Evolutionary conservation across 2,797 vertebrate genomes (phyloP).

Genomic region (Amphiprion clarkii): DNA sequence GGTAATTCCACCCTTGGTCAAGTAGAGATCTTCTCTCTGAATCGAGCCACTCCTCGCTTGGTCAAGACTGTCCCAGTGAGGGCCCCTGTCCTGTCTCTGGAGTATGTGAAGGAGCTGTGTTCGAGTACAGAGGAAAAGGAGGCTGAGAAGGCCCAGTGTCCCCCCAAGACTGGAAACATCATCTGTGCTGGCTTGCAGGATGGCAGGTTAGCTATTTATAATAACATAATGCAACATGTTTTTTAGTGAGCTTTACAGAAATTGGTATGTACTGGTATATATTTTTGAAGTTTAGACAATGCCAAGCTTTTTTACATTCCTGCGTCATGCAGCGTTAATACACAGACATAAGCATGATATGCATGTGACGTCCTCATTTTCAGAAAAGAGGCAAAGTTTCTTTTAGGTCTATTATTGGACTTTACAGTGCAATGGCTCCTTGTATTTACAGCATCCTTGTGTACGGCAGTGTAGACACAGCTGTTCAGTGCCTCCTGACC

Average conservation of each 20-base stretch:
- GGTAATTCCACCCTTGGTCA: slow-evolving; percentile 83
- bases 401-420: background rate
- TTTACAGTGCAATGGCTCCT: background rate
- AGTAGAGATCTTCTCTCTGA: slow-evolving; percentile 93
- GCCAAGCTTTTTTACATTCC: too few relatives aligned
- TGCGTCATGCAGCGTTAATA: too few relatives aligned
- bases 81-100: slow-evolving; percentile 88
- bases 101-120: slow-evolving; percentile 84
- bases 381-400: too few relatives aligned
- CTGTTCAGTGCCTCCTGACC: slow-evolving; percentile 87
- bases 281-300: too few relatives aligned
- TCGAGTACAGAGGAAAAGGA: slow-evolving; percentile 62
- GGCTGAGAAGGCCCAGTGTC: slow-evolving; percentile 44
- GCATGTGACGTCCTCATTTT: background rate
- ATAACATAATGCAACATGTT: background rate
- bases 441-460: slow-evolving; percentile 85
- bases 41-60: slow-evolving; percentile 86
- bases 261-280: too few relatives aligned
- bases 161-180: slow-evolving; percentile 78
- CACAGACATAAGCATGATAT: too few relatives aligned
- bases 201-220: slow-evolving; percentile 85
- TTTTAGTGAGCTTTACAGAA: too few relatives aligned
- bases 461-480: slow-evolving; percentile 89
- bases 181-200: slow-evolving; percentile 91
- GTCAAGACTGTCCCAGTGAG: slow-evolving; percentile 91